Conservation (phyloP, 2,113 vertebrate genomes). For the Marmota monax region DNA sequence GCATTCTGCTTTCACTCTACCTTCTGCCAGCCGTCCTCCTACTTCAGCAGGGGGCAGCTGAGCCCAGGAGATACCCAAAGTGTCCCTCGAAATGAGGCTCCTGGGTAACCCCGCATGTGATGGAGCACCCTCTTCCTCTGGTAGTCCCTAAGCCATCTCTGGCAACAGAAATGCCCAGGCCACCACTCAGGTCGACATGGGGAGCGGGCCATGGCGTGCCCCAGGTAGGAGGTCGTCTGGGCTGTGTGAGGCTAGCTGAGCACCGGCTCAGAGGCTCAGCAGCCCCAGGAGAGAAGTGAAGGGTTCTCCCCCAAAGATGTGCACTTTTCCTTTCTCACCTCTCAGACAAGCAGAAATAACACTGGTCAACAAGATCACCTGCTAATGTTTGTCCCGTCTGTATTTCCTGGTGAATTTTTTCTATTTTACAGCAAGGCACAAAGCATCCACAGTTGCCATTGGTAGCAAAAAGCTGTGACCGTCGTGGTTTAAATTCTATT, state of each 20-base stretch:
- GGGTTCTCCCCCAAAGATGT: background rate
- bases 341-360: background rate
- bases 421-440: background rate
- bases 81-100: background rate
- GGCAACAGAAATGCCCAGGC: background rate
- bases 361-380: background rate
- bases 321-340: background rate
- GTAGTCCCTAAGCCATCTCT: fast-evolving
- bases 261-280: background rate
- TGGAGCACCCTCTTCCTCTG: background rate
- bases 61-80: background rate
- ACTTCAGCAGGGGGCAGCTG: background rate
- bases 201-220: background rate
- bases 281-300: no score
- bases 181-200: background rate
- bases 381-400: background rate
- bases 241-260: background rate
- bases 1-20: conserved; percentile 38
- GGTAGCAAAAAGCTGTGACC: background rate
- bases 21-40: conserved; percentile 19
- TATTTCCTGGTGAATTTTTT: background rate
- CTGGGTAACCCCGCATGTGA: conserved; percentile 25
- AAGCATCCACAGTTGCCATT: background rate
- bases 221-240: background rate
- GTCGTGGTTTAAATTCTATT: background rate